Base-by-base conservation (phyloP, 1,140 invertebrate genomes). In the Sminthurinus signatus region DNA sequence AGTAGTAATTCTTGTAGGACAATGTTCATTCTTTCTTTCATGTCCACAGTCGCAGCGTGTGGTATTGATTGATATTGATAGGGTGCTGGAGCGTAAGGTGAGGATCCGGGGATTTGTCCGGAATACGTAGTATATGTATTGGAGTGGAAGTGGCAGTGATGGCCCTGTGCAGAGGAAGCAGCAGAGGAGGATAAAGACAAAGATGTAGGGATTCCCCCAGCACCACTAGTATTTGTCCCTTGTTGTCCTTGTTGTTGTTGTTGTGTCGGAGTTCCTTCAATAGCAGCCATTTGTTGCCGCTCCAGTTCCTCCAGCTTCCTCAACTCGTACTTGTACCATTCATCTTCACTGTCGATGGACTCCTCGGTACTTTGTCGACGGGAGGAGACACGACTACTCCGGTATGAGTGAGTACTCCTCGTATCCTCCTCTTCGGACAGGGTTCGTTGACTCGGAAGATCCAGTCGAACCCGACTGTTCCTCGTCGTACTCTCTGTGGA, bases 321-420 rank as follows among this genome's bases (percentile, higher is more conserved):
- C 56, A 93, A 73, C 73, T 93, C 91, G 75, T 94, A 91, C 67
- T 88, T 88, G 73, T 92, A 94, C 86, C 91, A 94, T 78, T 93
- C 90, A 74, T 94, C 91, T 77, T 94, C 91, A 44, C 88, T 90
- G 75, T 94, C 91, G 60, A 94, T 93, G 62, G 88, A 91, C 71
- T 94, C 91, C 78, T 93, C 91, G 0, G 91, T 93, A 75, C 89
- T 92, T 78, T 94, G 90, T 39, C 90, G 78, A 72, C 90, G 81
- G 1, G 90, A 93, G 4, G 89, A 91, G n/a, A 89, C 86, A 67
- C 88, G 79, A 0, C 89, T 92, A 72, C 88, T 91, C 65, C 89
- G 81, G 78, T 86, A 89, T 0, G 89, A 91, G 78, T 91, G 87
- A 2, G 87, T 91, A 74, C 88, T 91, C 62, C 84, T 81, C 68